Evolutionary conservation across 1,140 invertebrate species (phyloP), one percentile per base, ranked within the genome.

Genomic region (Pachypsylla venusta): DNA sequence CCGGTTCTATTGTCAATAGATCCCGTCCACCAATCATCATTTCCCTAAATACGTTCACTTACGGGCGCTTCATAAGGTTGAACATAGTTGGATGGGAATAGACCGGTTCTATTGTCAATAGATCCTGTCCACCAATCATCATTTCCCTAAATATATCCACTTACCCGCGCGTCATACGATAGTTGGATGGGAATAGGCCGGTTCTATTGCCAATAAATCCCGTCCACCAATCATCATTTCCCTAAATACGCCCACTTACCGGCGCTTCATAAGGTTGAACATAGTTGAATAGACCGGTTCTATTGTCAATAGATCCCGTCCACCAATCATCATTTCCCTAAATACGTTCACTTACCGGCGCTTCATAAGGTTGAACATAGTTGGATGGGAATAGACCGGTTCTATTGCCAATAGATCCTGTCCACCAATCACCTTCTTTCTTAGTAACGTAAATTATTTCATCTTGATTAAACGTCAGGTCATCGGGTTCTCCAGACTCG

Each of bases 21-120:
- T 28, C 95, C 95, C 4, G 92, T 95, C 94, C 95, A 98, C 95
- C 95, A 98, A 68, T 98, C 93, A 5, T 92, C 93, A 62, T 96
- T 90, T 35, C 90, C 62, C 30, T 35, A 10, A 12, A 10, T 35
- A 10, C 30, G 10, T 16, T 35, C 30, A 12, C 30, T 35, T 35
- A 35, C 30, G 10, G 30, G 59, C 2, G 64, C 60, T 19, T 79
- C 76, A 25, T 73, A 75, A 64, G 77, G 79, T 65, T 85, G 80
- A 19, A 93, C 89, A 72, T 93, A 93, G 77, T 93, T 94, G 0
- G 85, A 89, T 0, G 96, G 96, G 73, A 99, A 99, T 62, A 98
- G 93, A 22, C 96, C 96, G 13, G 77, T 80, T 62, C 82, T 81
- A 39, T 82, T 82, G 40, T 81, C 89, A 64, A 95, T 83, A 54